These are phyloP conservation scores for Phyllostomus hastatus DNA, from an alignment of 2,113 vertebrate species.

Conservation along the genomic window DNA sequence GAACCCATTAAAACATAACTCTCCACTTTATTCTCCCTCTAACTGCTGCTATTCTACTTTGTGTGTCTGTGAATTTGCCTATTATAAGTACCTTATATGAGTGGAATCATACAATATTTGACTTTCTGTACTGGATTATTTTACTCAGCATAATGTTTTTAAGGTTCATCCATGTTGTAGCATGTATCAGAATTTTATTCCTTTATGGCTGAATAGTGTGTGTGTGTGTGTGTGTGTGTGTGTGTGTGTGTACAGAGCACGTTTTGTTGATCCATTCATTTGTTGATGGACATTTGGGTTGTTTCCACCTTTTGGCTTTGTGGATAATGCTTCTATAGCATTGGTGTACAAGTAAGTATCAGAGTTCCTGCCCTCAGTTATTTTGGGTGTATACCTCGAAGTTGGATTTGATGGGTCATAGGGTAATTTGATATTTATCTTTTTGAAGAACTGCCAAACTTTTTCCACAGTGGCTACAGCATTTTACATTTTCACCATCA, in stretches of 20 bases:
- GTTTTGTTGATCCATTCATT: neutral
- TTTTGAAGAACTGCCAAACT: neutral
- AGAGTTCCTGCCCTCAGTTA: neutral
- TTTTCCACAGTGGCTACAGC: neutral
- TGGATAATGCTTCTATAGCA: neutral
- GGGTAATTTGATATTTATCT: neutral
- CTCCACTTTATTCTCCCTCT: neutral
- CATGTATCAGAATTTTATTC: conserved; percentile 4
- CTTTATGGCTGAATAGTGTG: neutral
- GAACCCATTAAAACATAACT: neutral
- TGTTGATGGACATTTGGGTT: neutral
- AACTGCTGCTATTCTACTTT: neutral
- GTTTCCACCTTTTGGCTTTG: neutral
- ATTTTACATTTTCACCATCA: neutral
- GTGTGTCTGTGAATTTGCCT: neutral
- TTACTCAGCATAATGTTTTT: neutral
- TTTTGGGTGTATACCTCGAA: neutral
- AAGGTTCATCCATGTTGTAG: neutral
- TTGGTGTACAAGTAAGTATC: neutral
- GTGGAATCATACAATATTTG: neutral
- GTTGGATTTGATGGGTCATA: neutral
- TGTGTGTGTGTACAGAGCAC: neutral
- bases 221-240: neutral
- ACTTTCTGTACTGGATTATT: neutral
- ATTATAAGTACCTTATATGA: neutral